Conservation (phyloP, 2,888 invertebrate species). For the Isoperla grammatica region DNA sequence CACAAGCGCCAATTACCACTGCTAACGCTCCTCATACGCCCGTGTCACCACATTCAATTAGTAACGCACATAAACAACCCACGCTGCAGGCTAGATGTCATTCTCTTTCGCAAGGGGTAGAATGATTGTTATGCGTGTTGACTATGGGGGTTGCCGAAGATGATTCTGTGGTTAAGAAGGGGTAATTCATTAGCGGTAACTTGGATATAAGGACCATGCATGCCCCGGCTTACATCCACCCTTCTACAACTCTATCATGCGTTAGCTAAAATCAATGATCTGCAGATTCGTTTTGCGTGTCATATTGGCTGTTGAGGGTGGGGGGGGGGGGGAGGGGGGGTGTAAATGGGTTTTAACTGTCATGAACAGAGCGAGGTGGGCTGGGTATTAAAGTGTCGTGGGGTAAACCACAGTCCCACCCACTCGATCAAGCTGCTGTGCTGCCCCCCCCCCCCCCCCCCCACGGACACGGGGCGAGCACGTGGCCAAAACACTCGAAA, state of each 20-base stretch:
- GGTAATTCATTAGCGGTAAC: slow-evolving; percentile 6
- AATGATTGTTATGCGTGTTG: background rate
- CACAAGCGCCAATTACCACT: background rate
- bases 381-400: slow-evolving; percentile 20
- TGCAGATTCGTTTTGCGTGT: slow-evolving; percentile 28
- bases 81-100: slow-evolving; percentile 8
- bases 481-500: background rate
- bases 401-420: slow-evolving; percentile 10
- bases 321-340: slow-evolving; percentile 7
- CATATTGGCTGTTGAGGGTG: slow-evolving; percentile 11
- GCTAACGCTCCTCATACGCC: background rate
- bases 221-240: background rate
- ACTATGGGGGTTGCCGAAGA: background rate
- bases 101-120: background rate
- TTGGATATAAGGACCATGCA: background rate
- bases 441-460: background rate
- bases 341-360: slow-evolving; percentile 29
- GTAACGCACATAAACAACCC: slow-evolving; percentile 17
- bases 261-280: slow-evolving; percentile 22
- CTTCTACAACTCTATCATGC: slow-evolving; percentile 9
- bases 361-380: slow-evolving; percentile 21
- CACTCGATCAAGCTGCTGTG: background rate
- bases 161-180: slow-evolving; percentile 9
- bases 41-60: slow-evolving; percentile 21
- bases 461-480: background rate